A percentile compares a stretch with the other conserved stretches of the same genome.
These are phyloP conservation scores for Crocuta crocuta DNA, from an alignment of 2,113 vertebrate species.

Conservation along the genomic window DNA sequence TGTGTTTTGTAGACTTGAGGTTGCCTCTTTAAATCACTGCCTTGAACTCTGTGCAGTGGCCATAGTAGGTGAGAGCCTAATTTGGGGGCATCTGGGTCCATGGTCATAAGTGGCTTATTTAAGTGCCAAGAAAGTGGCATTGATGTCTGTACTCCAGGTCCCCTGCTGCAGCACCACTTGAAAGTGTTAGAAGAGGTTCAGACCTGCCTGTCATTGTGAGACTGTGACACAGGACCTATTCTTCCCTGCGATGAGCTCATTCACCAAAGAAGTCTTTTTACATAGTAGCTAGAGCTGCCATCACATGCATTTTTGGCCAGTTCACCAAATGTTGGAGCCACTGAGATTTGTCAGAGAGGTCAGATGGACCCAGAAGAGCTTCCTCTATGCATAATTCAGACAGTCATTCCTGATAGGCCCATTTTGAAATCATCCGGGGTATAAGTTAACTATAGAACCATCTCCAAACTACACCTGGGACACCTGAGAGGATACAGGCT, in stretches of 20 bases:
- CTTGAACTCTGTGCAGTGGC: not conserved
- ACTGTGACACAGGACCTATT: not conserved
- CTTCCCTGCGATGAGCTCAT: not conserved
- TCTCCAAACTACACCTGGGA: not conserved
- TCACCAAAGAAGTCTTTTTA: not conserved
- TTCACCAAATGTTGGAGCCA: not conserved
- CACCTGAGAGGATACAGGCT: not conserved
- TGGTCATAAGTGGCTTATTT: not conserved
- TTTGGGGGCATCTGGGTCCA: not conserved
- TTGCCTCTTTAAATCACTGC: not conserved
- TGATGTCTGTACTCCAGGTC: not conserved
- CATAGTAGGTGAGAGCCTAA: not conserved
- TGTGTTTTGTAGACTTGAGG: not conserved
- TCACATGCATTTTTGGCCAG: not conserved
- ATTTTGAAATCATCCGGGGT: not conserved
- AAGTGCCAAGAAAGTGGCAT: not conserved
- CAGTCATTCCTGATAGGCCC: not conserved
- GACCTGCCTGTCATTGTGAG: not conserved
- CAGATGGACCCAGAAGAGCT: not conserved
- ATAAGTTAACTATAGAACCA: not conserved
- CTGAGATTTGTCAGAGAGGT: conserved; percentile 4
- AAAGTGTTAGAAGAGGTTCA: not conserved
- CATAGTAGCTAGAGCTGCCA: not conserved
- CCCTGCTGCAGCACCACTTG: not conserved
- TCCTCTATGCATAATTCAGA: not conserved